A percentile compares a stretch with the other conserved stretches of the same genome.
These are phyloP conservation scores for Actinia equina DNA, from an alignment of 64 coral and sea anemone genomes.

Conservation along the genomic window DNA sequence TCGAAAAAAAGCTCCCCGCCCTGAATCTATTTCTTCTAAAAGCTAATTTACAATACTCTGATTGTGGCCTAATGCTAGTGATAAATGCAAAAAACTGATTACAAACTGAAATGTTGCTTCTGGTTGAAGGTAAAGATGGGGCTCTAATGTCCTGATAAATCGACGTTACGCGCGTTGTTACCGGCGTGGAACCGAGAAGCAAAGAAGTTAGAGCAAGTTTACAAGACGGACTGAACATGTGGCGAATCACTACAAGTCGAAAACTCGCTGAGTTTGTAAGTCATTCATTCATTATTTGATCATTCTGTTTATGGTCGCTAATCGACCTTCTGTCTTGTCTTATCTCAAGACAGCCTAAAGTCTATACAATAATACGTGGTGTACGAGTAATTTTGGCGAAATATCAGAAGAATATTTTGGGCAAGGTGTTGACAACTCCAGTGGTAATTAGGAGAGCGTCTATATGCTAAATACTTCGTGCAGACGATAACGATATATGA, in stretches of 20 bases:
- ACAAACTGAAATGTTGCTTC: constrained; percentile 5
- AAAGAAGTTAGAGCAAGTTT: background rate
- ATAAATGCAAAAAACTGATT: background rate
- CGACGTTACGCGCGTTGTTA: background rate
- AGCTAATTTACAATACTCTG: background rate
- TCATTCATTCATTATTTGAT: constrained; percentile 9
- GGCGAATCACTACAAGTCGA: constrained; percentile 59
- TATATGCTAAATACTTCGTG: background rate
- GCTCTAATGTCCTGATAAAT: background rate
- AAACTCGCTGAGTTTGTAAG: constrained; percentile 80
- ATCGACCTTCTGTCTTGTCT: background rate
- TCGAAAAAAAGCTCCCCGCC: background rate
- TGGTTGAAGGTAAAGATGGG: constrained; percentile 17
- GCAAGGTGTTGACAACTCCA: background rate
- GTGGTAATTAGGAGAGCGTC: background rate
- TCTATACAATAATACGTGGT: background rate
- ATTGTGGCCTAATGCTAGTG: background rate
- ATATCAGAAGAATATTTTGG: background rate
- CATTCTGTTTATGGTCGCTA: background rate
- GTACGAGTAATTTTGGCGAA: background rate
- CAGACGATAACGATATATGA: background rate
- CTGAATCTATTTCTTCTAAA: background rate
- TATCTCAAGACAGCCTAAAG: background rate
- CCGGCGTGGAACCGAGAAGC: background rate
- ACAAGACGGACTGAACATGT: constrained; percentile 26